A percentile compares a stretch with the other conserved stretches of the same genome.
These are phyloP conservation scores for Jaculus jaculus DNA, from an alignment of 2,113 vertebrate species.

Conservation along the genomic window DNA sequence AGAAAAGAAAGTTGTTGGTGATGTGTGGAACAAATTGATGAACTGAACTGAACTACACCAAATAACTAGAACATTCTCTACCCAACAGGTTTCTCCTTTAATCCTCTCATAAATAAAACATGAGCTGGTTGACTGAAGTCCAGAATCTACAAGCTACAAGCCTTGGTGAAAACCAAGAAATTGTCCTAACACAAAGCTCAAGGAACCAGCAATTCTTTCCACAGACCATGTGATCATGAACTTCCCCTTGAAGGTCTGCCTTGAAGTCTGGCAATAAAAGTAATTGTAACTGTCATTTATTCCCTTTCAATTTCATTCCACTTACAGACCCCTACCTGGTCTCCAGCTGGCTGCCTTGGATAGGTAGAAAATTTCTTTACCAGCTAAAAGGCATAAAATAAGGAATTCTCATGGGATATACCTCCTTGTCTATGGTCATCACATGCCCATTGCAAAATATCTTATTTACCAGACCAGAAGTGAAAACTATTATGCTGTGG, in stretches of 20 bases:
- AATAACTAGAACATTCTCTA: slow-evolving; percentile 27
- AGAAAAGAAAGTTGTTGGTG: background rate
- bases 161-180: background rate
- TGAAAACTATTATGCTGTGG: background rate
- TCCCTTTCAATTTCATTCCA: background rate
- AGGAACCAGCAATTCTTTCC: background rate
- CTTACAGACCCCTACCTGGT: background rate
- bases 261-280: background rate
- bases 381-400: background rate
- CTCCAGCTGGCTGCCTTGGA: background rate
- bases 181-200: background rate
- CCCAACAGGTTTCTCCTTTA: background rate
- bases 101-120: slow-evolving; percentile 36
- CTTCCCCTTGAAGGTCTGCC: background rate
- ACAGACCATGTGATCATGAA: background rate
- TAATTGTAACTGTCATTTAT: background rate
- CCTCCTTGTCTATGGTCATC: background rate
- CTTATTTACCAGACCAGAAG: slow-evolving; percentile 18
- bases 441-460: background rate
- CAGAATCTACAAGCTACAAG: background rate
- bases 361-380: background rate
- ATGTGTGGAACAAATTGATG: background rate
- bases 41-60: background rate
- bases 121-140: background rate
- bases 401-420: background rate